Base-by-base conservation (phyloP, 2,888 invertebrate genomes). In the Caenorhabditis afra region DNA sequence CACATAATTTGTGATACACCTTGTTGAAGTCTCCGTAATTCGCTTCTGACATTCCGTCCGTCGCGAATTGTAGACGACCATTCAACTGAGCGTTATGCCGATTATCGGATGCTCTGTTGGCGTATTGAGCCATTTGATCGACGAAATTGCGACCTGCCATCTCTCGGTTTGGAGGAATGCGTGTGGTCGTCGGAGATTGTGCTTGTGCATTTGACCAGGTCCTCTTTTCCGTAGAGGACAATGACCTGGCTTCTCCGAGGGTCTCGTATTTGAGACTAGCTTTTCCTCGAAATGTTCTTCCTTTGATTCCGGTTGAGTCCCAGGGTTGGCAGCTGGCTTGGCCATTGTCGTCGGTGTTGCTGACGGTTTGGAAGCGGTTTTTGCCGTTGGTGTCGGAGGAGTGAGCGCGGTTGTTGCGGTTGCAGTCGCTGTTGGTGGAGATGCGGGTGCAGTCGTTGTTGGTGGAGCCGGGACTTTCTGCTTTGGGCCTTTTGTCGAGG, bases 1-100 rank as follows among this genome's bases (percentile, higher is more conserved):
- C 50, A 37, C 79, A 79, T 8, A 73, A 57, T 44, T 29, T n/a
- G 12, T 73, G 53, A 22, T 65, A 73, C 8, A 66, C 59, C n/a
- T 44, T 58, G n/a, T 64, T 39, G 52, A 77, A 77, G 12, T 77
- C 55, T 0, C 20, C 22, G 29, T 65, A 58, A 16, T 39, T 53
- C 8, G 52, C 41, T 12, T 58, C 53, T 14, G 55, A 55, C 3
- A 71, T 45, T 37, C 23, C 44, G 20, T 62, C 39, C 3, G 64
- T 49, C 0, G 52, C 64, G 18, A 23, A 77, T 57, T 65, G 64
- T n/a, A 65, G 37, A 35, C 58, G 22, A 0, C 45, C 23, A 18
- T 73, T 73, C 1, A 59, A 16, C 35, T 65, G 49, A 7, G 57
- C 16, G 23, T 62, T 62, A 2, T 22, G 39, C n/a, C 23, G 5